These are phyloP conservation scores for Xiphophorus hellerii DNA, from an alignment of 2,113 vertebrate species.

Conservation along the genomic window DNA sequence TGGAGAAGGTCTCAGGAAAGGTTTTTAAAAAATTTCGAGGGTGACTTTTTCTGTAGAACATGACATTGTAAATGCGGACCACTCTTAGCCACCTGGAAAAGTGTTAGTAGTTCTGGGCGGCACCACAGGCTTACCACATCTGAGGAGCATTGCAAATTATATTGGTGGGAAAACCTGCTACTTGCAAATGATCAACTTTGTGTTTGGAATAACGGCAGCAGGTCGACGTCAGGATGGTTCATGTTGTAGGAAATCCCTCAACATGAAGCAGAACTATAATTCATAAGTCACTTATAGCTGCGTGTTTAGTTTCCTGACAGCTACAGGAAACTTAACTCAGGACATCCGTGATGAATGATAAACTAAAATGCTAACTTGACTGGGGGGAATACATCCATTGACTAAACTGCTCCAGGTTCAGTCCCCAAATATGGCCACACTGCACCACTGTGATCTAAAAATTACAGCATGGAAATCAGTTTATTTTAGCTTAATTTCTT, in stretches of 20 bases:
- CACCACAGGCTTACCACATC: no score
- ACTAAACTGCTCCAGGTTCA: slow-evolving; percentile 71
- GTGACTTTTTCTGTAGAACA: no score
- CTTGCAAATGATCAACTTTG: no score
- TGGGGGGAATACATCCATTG: slow-evolving; percentile 66
- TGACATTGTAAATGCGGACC: no score
- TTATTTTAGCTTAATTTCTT: slow-evolving; percentile 44
- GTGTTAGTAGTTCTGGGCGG: no score
- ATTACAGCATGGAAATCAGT: slow-evolving; percentile 58
- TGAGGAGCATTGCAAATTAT: no score
- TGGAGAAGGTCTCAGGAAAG: no score
- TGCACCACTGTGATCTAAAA: slow-evolving; percentile 35
- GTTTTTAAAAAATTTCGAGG: no score
- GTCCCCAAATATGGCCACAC: slow-evolving; percentile 54
- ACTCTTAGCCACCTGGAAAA: no score
- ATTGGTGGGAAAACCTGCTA: no score
- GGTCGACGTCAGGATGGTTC: no score
- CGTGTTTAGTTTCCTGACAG: slow-evolving; percentile 47
- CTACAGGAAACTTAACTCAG: background rate
- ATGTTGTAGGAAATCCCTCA: background rate
- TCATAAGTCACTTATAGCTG: background rate
- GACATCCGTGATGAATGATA: slow-evolving; percentile 38
- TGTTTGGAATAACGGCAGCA: no score
- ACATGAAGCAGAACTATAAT: background rate
- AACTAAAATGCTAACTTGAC: slow-evolving; percentile 60